Conservation (phyloP, 2,888 invertebrate species). For the Dryobotodes eremita region DNA sequence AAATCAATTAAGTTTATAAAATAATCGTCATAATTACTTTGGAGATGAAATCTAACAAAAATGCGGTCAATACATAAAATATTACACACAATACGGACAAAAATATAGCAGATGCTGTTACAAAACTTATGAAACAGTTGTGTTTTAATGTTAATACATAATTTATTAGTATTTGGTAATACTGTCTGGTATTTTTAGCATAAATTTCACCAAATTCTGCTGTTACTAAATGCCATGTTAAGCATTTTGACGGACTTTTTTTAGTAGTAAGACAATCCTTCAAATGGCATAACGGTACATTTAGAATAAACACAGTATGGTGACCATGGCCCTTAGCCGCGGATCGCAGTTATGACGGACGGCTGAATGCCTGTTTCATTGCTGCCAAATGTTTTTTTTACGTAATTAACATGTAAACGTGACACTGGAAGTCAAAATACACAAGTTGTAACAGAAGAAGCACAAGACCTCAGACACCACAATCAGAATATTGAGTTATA, state of each 20-base stretch:
- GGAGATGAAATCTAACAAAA: neutral
- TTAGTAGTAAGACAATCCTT: too few species aligned
- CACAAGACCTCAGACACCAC: neutral
- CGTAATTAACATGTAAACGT: conserved; percentile 13
- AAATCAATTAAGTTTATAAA: neutral
- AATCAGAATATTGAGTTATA: neutral
- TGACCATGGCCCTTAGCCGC: neutral
- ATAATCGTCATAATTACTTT: neutral
- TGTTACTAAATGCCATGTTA: too few species aligned
- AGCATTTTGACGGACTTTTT: too few species aligned
- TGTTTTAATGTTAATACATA: conserved; percentile 45
- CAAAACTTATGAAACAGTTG: conserved; percentile 42
- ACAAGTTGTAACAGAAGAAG: neutral
- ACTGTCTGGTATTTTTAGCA: conserved; percentile 23
- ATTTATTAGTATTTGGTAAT: conserved; percentile 58
- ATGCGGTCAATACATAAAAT: neutral
- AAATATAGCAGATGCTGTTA: conserved; percentile 30
- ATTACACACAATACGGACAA: conserved; percentile 21
- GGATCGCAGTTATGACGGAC: conserved; percentile 19
- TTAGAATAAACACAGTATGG: too few species aligned
- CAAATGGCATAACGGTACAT: too few species aligned
- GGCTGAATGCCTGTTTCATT: conserved; percentile 25
- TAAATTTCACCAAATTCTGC: too few species aligned
- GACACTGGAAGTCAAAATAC: conserved; percentile 11
- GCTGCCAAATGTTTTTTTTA: conserved; percentile 18